Conservation (phyloP, 2,888 invertebrate species). For the Melangyna quadrimaculata region DNA sequence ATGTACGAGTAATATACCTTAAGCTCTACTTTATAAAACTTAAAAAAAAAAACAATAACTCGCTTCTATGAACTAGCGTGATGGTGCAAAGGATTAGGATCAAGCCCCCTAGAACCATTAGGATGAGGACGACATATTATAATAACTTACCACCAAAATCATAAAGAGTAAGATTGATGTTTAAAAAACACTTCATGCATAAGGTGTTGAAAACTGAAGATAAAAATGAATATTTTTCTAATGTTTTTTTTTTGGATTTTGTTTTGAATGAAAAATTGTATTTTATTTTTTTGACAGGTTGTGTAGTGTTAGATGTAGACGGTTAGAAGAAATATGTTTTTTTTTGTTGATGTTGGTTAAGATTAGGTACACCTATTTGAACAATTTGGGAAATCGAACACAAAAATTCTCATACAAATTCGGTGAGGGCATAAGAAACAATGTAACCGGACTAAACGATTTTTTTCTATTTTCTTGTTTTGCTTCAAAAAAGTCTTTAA, state of each 20-base stretch:
- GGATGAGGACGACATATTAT: slow-evolving; percentile 3
- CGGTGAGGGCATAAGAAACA: too few relatives aligned
- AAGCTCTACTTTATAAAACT: background rate
- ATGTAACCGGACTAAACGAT: too few relatives aligned
- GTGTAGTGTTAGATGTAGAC: background rate
- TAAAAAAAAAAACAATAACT: background rate
- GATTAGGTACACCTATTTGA: too few relatives aligned
- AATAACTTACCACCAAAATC: slow-evolving; percentile 8
- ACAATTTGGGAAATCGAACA: too few relatives aligned
- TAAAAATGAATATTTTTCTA: background rate
- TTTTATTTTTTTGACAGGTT: background rate
- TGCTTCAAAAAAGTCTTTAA: too few relatives aligned
- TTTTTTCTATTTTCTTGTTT: too few relatives aligned
- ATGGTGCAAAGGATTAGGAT: background rate
- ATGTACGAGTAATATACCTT: too few relatives aligned
- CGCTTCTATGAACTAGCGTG: background rate
- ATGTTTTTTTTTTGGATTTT: slow-evolving; percentile 6
- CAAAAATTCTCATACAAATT: too few relatives aligned
- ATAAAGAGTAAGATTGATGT: slow-evolving; percentile 29
- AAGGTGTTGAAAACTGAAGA: slow-evolving; percentile 22
- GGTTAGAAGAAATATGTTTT: background rate
- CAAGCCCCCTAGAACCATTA: background rate
- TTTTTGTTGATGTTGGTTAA: too few relatives aligned
- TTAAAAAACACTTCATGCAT: slow-evolving; percentile 28
- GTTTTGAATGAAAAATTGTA: slow-evolving; percentile 9